These are phyloP conservation scores for Thaleichthys pacificus DNA, from an alignment of 2,797 vertebrate species.

Conservation along the genomic window DNA sequence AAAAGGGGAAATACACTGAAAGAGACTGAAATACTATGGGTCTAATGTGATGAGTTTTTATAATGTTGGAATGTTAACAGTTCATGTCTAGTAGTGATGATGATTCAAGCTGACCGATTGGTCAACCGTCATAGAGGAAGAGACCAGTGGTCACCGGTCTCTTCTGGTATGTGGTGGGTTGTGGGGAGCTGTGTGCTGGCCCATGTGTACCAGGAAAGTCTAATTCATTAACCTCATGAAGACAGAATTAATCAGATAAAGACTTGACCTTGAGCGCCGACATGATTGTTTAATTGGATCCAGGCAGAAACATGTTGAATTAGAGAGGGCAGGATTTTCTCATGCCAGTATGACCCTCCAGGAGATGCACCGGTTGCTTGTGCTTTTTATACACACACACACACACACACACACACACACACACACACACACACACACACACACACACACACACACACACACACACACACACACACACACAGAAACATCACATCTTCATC, in stretches of 20 bases:
- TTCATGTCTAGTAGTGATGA: not conserved
- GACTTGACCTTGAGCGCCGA: slow-evolving; percentile 51
- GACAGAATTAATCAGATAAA: slow-evolving; percentile 51
- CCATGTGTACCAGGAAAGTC: slow-evolving; percentile 34
- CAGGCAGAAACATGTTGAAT: slow-evolving; percentile 40
- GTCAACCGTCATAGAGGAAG: not conserved
- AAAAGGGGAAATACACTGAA: too few relatives aligned
- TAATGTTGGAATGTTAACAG: not conserved
- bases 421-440: too few relatives aligned
- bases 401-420: too few relatives aligned
- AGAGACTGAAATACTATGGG: too few relatives aligned
- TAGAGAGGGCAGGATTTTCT: slow-evolving; percentile 59
- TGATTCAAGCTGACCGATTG: too few relatives aligned
- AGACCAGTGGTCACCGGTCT: too few relatives aligned
- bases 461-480: too few relatives aligned
- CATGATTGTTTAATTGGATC: slow-evolving; percentile 55
- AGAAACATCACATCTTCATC: slow-evolving; percentile 50
- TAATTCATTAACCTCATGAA: slow-evolving; percentile 45
- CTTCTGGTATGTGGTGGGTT: too few relatives aligned
- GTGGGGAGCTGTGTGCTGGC: not conserved
- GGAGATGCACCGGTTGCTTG: slow-evolving; percentile 3
- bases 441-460: too few relatives aligned
- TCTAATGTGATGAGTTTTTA: not conserved
- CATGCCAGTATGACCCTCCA: slow-evolving; percentile 46
- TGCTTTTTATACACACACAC: too few relatives aligned